Evolutionary conservation across 2,113 vertebrate genomes (phyloP).

Genomic region (Halcyon senegalensis): DNA sequence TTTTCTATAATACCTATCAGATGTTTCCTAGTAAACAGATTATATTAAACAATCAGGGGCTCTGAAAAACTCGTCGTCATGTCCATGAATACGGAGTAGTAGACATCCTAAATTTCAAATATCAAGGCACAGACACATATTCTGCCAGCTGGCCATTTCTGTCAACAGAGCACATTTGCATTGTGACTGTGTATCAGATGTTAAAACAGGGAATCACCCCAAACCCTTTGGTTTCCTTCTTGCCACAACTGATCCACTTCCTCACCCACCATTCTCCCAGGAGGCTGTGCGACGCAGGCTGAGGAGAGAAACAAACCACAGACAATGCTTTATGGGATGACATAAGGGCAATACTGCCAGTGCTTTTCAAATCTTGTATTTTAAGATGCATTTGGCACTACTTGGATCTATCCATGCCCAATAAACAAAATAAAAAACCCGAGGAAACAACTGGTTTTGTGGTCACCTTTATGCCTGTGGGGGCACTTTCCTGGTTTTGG

Average conservation of each 20-base stretch:
- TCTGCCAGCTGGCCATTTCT: slow-evolving; percentile 39
- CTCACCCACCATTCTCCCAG: not conserved
- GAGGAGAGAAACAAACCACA: not conserved
- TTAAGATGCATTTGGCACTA: not conserved
- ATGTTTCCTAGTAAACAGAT: not conserved
- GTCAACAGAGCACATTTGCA: not conserved
- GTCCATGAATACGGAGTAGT: not conserved
- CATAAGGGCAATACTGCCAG: not conserved
- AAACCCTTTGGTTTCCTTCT: not conserved
- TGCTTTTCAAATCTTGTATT: not conserved
- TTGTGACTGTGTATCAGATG: not conserved
- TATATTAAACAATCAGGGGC: slow-evolving; percentile 2
- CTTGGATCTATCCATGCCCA: rapidly evolving
- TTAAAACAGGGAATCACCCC: not conserved
- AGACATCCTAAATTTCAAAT: slow-evolving; percentile 12
- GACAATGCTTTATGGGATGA: rapidly evolving
- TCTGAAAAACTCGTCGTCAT: not conserved
- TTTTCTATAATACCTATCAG: slow-evolving; percentile 45
- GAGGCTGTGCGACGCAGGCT: not conserved
- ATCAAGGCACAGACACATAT: not conserved
- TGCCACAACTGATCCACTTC: rapidly evolving
- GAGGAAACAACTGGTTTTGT: not conserved
- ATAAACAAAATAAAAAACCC: not conserved
- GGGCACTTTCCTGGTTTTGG: not conserved
- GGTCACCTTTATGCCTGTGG: rapidly evolving